These are phyloP conservation scores for Tipula lateralis DNA, from an alignment of 2,888 invertebrate genomes.

Conservation along the genomic window DNA sequence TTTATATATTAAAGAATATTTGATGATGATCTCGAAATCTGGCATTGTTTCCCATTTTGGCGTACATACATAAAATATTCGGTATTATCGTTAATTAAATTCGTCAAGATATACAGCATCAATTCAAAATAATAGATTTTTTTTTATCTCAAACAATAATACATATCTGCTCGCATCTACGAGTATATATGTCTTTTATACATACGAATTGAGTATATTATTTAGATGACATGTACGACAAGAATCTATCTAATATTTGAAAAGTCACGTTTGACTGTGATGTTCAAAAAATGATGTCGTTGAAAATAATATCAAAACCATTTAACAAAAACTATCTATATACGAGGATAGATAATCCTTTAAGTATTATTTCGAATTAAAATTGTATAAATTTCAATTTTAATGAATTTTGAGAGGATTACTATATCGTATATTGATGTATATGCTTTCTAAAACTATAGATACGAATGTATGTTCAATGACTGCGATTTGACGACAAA, in stretches of 20 bases:
- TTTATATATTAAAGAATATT: no score
- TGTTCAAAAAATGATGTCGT: no score
- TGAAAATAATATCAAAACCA: neutral
- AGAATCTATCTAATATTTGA: conserved; percentile 1
- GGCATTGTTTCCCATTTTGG: no score
- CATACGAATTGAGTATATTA: neutral
- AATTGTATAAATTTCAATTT: neutral
- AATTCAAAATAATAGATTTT: neutral
- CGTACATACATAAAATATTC: no score
- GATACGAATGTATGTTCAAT: neutral
- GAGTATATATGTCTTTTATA: neutral
- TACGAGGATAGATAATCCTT: neutral
- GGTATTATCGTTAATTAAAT: no score
- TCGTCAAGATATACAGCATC: no score
- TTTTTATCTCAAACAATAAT: neutral
- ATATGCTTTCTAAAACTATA: neutral
- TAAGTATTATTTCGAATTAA: neutral
- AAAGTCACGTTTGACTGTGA: neutral
- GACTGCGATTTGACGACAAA: neutral
- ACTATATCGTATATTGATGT: neutral
- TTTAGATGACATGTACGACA: neutral
- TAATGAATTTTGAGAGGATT: neutral
- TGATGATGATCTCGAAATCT: no score
- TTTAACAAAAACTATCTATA: neutral
- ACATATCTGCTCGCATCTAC: neutral